Evolutionary conservation across 2,888 invertebrate genomes (phyloP).

Genomic region (Linyphia triangularis): DNA sequence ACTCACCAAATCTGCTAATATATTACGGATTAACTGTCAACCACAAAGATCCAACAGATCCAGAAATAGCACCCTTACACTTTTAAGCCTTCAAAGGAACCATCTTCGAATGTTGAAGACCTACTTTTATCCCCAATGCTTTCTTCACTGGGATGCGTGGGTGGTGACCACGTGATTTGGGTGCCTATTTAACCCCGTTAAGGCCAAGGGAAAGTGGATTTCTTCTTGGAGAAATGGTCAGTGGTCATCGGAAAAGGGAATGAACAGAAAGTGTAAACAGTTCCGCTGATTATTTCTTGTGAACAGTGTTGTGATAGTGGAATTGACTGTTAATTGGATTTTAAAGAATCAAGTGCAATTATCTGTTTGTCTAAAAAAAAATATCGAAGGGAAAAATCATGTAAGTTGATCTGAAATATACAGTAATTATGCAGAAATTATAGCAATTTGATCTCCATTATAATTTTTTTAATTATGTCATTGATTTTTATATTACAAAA

Average conservation of each 20-base stretch:
- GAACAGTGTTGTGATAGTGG: background rate
- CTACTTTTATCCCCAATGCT: constrained; percentile 44
- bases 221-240: background rate
- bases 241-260: background rate
- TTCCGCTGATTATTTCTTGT: background rate
- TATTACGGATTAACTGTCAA: background rate
- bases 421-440: no score
- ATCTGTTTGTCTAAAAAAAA: no score
- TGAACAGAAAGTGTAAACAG: background rate
- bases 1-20: background rate
- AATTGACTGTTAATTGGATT: background rate
- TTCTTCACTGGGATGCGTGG: constrained; percentile 36
- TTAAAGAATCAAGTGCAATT: no score
- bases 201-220: background rate
- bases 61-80: constrained; percentile 21
- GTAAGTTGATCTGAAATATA: no score
- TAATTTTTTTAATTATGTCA: no score
- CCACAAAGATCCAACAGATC: background rate
- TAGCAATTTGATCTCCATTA: no score
- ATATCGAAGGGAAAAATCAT: no score
- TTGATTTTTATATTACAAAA: no score
- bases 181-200: constrained; percentile 56
- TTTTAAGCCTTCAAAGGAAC: background rate
- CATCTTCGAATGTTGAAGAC: constrained; percentile 15
- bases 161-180: constrained; percentile 47